These are phyloP conservation scores for Zhuqinia jingwanae DNA, from an alignment of 2,888 invertebrate species.

Conservation along the genomic window DNA sequence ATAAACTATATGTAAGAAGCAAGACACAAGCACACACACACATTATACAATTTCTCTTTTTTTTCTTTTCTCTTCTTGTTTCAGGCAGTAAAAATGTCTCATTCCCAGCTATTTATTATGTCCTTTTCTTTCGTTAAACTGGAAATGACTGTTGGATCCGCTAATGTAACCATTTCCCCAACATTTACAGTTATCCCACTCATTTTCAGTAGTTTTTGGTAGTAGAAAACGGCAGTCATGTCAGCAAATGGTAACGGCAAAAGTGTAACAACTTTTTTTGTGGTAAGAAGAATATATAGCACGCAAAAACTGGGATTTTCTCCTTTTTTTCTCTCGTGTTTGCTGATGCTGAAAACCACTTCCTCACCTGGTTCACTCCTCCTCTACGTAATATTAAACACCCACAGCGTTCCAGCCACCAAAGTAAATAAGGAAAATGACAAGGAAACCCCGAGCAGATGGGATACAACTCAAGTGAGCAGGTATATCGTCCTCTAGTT, in stretches of 20 bases:
- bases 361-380: conserved; percentile 14
- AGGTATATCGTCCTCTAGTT: background rate
- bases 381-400: background rate
- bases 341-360: background rate
- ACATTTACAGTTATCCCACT: conserved; percentile 33
- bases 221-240: conserved; percentile 1
- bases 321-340: background rate
- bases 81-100: conserved; percentile 71
- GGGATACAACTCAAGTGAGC: background rate
- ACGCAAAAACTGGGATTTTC: background rate
- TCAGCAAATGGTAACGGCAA: too few relatives aligned
- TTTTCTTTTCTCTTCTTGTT: conserved; percentile 62
- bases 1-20: background rate
- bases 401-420: background rate
- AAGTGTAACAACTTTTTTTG: background rate
- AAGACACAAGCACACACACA: background rate
- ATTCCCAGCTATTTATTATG: conserved; percentile 71
- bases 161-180: conserved; percentile 64
- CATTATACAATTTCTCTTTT: conserved; percentile 4
- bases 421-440: conserved; percentile 9
- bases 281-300: background rate
- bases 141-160: conserved; percentile 63
- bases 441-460: background rate
- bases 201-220: conserved; percentile 18
- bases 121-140: conserved; percentile 66